Evolutionary conservation across 2,113 vertebrate genomes (phyloP), one percentile per base, ranked within the genome.

Genomic region (Ochotona curzoniae): DNA sequence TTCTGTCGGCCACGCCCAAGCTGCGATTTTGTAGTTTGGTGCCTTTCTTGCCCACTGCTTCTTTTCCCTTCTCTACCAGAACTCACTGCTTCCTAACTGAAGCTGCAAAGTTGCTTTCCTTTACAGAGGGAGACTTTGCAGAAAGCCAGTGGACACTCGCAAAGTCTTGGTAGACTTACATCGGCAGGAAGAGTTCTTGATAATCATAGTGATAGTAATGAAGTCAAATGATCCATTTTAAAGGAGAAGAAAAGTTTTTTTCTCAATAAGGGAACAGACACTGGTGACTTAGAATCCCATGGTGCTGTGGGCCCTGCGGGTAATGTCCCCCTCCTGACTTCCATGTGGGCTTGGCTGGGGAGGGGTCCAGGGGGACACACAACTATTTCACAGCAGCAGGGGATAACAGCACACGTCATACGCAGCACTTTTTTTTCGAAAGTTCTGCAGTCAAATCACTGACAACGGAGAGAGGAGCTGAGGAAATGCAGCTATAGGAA

Each of bases 401-500:
- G 73, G 15, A 76, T 74, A 61, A 79, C 28, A 30, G 71, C 26
- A 35, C 54, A 92, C 84, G 84, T 83, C 81, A 93, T 28, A 83
- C 6, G n/a, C 79, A 80, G 64, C 2, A 3, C 90, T 93, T 96
- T 74, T 87, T 87, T 89, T 89, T 79, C 5, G 8, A 80, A 84
- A 44, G 12, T 91, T 89, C 88, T 94, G 60, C 69, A 63, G 15
- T 71, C 1, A 2, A 89, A 81, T 93, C 94, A 79, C 84, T 82
- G 66, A 90, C 89, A 96, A 70, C 93, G 94, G 93, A 15, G 26
- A 90, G 79, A 97, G 94, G 88, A 90, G 82, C 85, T 87, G 88
- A 92, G 93, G 97, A 97, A 98, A 96, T 60, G 93, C 87, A 96
- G 97, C 96, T 95, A 95, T 97, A 96, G 74, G 92, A 97, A 96